Conservation (phyloP, 2,888 invertebrate genomes). For the Arrhopalites spinosus region DNA sequence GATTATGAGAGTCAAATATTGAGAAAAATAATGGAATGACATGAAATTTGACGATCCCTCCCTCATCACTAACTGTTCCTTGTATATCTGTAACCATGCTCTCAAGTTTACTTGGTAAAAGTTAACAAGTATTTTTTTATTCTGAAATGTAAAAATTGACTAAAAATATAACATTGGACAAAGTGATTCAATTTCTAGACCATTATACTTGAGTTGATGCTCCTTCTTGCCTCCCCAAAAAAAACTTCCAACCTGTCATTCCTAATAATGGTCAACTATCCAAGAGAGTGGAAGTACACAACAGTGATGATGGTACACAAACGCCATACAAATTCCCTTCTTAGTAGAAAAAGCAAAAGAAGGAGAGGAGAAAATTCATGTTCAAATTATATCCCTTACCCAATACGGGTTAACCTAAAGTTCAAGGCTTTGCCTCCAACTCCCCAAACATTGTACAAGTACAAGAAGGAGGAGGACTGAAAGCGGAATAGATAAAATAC, state of each 20-base stretch:
- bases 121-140: too few relatives aligned
- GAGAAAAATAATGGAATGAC: too few relatives aligned
- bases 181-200: too few relatives aligned
- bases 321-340: slow-evolving; percentile 14
- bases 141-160: too few relatives aligned
- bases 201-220: background rate
- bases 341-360: background rate
- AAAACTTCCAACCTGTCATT: background rate
- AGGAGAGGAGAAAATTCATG: background rate
- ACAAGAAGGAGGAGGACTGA: background rate
- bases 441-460: too few relatives aligned
- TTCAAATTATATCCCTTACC: background rate
- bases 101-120: too few relatives aligned
- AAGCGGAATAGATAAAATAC: background rate
- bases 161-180: too few relatives aligned
- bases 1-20: too few relatives aligned
- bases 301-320: background rate
- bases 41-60: too few relatives aligned
- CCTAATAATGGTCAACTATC: slow-evolving; percentile 16
- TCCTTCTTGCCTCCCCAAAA: background rate
- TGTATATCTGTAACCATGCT: too few relatives aligned
- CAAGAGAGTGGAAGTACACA: background rate
- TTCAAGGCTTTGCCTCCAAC: slow-evolving; percentile 10
- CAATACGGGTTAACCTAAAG: background rate
- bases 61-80: too few relatives aligned